phyloP scores from a whole-genome alignment of 2,113 vertebrate genomes.

The Syngnathoides biaculeatus region DNA sequence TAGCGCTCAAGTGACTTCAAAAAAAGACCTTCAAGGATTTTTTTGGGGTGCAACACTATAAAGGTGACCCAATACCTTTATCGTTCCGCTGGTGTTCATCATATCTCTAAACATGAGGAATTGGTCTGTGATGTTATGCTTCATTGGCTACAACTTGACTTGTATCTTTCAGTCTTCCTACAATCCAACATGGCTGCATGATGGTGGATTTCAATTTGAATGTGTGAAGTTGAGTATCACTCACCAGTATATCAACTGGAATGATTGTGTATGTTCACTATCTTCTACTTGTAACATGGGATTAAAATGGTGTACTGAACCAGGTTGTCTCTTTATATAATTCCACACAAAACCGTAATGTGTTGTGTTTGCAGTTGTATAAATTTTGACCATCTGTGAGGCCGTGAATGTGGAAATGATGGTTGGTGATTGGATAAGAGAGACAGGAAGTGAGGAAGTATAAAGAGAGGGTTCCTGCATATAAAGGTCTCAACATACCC shows the following conservation, averaged over 20 bases:
- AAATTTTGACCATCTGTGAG: not conserved
- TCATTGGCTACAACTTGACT: conserved; percentile 50
- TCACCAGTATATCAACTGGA: conserved; percentile 29
- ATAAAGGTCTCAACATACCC: too few relatives aligned
- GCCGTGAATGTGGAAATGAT: not conserved
- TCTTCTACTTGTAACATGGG: conserved; percentile 31
- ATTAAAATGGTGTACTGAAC: conserved; percentile 55
- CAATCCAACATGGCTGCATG: conserved; percentile 14
- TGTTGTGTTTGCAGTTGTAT: not conserved
- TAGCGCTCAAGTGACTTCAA: conserved; percentile 64
- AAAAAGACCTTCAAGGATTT: conserved; percentile 60
- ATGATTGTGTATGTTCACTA: conserved; percentile 52
- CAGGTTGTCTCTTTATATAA: conserved; percentile 38
- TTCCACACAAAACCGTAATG: conserved; percentile 25
- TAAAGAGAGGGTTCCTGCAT: not conserved
- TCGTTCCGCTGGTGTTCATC: conserved; percentile 60
- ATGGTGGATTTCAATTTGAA: conserved; percentile 30
- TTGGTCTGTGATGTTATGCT: conserved; percentile 55
- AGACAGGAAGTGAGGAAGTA: not conserved
- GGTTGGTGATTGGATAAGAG: not conserved
- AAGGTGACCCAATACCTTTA: conserved; percentile 71
- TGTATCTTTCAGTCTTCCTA: conserved; percentile 46
- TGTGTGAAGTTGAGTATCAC: not conserved
- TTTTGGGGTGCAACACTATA: conserved; percentile 72
- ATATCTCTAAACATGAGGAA: conserved; percentile 53